Conservation (phyloP, 2,113 vertebrate genomes). For the Odontophorus gujanensis region DNA sequence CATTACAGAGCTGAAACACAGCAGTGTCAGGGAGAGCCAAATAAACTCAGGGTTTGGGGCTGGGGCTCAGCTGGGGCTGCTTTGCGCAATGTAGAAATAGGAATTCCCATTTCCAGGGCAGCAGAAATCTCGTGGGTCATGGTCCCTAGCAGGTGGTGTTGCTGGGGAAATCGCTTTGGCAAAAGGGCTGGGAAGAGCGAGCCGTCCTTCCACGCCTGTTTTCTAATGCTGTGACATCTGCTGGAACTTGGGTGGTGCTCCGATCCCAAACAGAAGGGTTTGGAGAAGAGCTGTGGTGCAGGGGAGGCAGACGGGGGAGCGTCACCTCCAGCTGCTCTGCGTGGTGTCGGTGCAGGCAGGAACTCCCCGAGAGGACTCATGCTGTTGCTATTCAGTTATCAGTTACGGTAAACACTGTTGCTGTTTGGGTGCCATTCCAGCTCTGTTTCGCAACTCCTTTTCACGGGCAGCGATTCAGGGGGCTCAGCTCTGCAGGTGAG, state of each 20-base stretch:
- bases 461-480: not conserved
- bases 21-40: not conserved
- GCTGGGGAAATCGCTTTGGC: not conserved
- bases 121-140: accelerated
- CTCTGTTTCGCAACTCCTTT: not conserved
- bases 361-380: not conserved
- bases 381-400: slow-evolving; percentile 25
- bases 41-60: not conserved
- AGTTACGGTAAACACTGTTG: not conserved
- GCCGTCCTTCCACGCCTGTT: not conserved
- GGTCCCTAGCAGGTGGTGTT: not conserved
- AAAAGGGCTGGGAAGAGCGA: not conserved
- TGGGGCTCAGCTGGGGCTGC: not conserved
- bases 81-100: not conserved
- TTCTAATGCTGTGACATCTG: accelerated
- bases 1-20: not conserved
- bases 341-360: not conserved
- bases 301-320: accelerated
- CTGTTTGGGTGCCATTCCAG: not conserved
- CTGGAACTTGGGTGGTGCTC: not conserved
- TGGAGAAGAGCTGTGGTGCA: not conserved
- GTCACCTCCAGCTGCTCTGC: accelerated
- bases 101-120: not conserved
- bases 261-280: not conserved
- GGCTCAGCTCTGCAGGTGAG: not conserved